These are phyloP conservation scores for Falco punctatus DNA, from an alignment of 2,113 vertebrate species.

Conservation along the genomic window DNA sequence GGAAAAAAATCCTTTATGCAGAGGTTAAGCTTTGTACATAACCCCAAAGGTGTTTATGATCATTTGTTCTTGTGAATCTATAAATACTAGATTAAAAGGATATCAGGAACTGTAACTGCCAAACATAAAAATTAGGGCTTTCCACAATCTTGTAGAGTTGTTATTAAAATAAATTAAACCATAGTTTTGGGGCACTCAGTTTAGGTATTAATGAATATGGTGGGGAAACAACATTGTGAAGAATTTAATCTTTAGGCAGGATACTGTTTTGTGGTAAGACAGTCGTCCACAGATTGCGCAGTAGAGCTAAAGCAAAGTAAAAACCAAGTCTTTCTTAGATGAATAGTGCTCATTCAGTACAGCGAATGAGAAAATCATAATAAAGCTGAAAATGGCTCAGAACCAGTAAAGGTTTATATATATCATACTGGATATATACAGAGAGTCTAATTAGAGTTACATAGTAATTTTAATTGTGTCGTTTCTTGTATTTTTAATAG, in stretches of 20 bases:
- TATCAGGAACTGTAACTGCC: not conserved
- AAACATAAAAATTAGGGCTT: not conserved
- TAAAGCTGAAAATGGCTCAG: not conserved
- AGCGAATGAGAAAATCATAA: not conserved
- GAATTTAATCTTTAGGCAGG: not conserved
- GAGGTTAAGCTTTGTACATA: not conserved
- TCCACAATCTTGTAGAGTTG: not conserved
- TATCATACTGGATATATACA: not conserved
- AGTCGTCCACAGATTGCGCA: not conserved
- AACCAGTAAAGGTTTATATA: not conserved
- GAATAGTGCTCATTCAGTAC: not conserved
- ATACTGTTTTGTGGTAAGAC: not conserved
- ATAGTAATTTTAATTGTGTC: not conserved
- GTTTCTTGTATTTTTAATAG: not conserved
- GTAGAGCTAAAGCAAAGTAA: not conserved
- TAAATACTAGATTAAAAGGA: not conserved
- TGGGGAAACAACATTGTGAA: not conserved
- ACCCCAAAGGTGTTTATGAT: not conserved
- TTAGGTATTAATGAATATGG: not conserved
- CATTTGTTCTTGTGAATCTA: not conserved
- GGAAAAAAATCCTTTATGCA: not conserved
- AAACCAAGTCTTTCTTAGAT: fast-evolving
- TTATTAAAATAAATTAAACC: not conserved
- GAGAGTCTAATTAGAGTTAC: not conserved
- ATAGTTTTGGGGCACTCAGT: not conserved